A percentile compares a stretch with the other conserved stretches of the same genome.
Evolutionary conservation across 2,113 vertebrate genomes (phyloP).

Genomic region (Gadus chalcogrammus): DNA sequence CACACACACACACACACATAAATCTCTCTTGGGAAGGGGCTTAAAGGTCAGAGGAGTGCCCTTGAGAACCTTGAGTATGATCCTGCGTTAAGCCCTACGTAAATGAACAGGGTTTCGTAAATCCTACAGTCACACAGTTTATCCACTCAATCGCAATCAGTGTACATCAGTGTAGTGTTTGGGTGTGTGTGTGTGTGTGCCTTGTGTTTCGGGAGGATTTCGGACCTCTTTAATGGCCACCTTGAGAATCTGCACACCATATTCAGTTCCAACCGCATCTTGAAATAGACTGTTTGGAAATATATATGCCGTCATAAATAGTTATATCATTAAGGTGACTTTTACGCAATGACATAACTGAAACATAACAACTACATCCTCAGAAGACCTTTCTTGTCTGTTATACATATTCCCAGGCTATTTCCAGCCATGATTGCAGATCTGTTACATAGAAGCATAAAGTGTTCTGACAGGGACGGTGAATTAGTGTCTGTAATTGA

Average conservation of each 20-base stretch:
- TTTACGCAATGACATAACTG: constrained; percentile 24
- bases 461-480: background rate
- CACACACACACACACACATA: background rate
- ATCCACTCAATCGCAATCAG: too few relatives aligned
- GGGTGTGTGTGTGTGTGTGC: too few relatives aligned
- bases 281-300: constrained; percentile 25
- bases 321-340: constrained; percentile 30
- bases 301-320: background rate
- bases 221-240: too few relatives aligned
- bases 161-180: too few relatives aligned
- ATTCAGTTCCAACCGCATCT: background rate
- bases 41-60: too few relatives aligned
- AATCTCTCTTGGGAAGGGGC: background rate
- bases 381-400: constrained; percentile 20
- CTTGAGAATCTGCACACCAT: too few relatives aligned
- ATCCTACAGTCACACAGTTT: too few relatives aligned
- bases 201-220: too few relatives aligned
- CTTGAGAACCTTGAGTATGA: too few relatives aligned
- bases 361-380: background rate
- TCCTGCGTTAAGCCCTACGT: too few relatives aligned
- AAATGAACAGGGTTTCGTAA: too few relatives aligned
- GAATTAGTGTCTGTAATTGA: constrained; percentile 41
- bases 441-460: background rate
- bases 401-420: constrained; percentile 8
- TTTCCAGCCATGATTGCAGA: constrained; percentile 6